Evolutionary conservation across 2,888 invertebrate genomes (phyloP), one percentile per base, ranked within the genome.

Genomic region (Alloscopus bannaensis): DNA sequence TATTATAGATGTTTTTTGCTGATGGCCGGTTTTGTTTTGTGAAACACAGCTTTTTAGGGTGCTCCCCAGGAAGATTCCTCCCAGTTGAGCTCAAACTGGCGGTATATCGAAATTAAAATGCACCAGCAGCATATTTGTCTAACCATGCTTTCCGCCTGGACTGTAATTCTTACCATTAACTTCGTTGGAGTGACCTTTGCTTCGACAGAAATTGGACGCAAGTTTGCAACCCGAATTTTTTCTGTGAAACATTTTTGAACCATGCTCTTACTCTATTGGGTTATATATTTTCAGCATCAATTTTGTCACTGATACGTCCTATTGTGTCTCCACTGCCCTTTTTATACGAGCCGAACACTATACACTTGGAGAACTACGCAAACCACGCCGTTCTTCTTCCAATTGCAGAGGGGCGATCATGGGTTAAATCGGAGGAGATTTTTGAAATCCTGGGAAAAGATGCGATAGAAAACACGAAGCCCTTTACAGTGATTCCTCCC

Each of bases 291-390:
- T 18, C 45, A 76, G 76, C 68, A 22, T 40, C 76, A 20, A 68
- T 76, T 3, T 18, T 75, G 31, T 68, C 66, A 1, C 59, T 75
- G n/a, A 1, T 36, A 18, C 59, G 60, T 6, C 65, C 65, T 1
- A 24, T 47, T 22, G n/a, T 52, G 20, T 8, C 47, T 8, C 20
- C 62, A 40, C 16, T 31, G 16, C 26, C 62, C 16, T 42, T 47
- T 28, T 29, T 62, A 6, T 29, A 31, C n/a, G 22, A n/a, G 13
- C 18, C 66, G 22, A 66, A 6, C 13, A 2, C 13, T 20, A 8
- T 75, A 16, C n/a, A 66, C 20, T 57, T 82, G n/a, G 75, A 75
- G 62, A 66, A 79, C 4, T 80, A 45, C 31, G 68, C 82, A 40
- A 50, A 71, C 31, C 71, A 71, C 50, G 70, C 82, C 0, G 64